phyloP scores from a whole-genome alignment of 2,113 vertebrate genomes.

The Bufo bufo region DNA sequence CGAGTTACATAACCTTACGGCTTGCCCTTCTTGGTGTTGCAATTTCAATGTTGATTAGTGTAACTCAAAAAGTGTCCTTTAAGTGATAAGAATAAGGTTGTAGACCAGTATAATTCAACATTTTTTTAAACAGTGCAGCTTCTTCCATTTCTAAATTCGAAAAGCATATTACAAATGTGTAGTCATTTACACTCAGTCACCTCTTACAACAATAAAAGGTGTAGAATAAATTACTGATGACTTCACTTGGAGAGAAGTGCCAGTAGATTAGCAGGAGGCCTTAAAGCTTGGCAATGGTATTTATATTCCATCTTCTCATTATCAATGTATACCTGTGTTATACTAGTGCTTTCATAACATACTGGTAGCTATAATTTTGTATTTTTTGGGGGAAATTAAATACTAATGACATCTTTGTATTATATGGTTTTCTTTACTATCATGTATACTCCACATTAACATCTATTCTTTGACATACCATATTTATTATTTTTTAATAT shows the following conservation, averaged over 20 bases:
- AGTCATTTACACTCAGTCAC: neutral
- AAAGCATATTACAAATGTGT: neutral
- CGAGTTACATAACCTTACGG: too few species aligned
- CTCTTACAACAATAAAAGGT: neutral
- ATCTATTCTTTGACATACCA: neutral
- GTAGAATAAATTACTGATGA: too few species aligned
- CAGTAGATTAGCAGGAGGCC: neutral
- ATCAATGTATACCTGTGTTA: neutral
- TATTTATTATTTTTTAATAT: neutral
- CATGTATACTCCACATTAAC: neutral
- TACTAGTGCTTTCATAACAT: neutral
- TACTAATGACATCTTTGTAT: neutral
- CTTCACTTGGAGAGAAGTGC: neutral
- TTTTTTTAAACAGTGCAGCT: neutral
- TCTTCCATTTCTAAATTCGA: neutral
- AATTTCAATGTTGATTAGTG: too few species aligned
- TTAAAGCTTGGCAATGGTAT: neutral
- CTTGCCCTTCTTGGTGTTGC: too few species aligned
- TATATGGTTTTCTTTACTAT: neutral
- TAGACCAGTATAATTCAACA: too few species aligned
- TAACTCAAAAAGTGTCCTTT: too few species aligned
- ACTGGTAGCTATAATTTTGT: neutral
- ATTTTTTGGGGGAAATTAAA: neutral
- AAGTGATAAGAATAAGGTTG: too few species aligned
- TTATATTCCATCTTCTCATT: neutral